A percentile compares a stretch with the other conserved stretches of the same genome.
phyloP scores from a whole-genome alignment of 2,888 invertebrate genomes.

The Drosophila quinaria region DNA sequence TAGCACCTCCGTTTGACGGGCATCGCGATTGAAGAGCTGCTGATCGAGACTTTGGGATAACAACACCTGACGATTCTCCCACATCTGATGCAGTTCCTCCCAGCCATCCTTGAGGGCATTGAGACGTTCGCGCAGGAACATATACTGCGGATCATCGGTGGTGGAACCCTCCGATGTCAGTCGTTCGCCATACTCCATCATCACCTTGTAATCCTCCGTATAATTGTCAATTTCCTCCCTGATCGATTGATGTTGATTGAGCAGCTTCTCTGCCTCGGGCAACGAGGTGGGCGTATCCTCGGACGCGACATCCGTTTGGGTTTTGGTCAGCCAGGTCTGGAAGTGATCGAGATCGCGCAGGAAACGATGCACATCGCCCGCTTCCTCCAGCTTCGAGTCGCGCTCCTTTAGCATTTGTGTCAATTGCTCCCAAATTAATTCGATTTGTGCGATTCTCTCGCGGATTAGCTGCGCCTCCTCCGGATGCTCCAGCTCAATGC shows the following conservation, averaged over 20 bases:
- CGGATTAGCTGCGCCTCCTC: conserved; percentile 96
- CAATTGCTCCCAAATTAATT: conserved; percentile 97
- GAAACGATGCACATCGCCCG: conserved; percentile 99
- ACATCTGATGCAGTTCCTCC: conserved; percentile 99
- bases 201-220: conserved; percentile 98
- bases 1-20: conserved; percentile 98
- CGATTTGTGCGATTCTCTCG: conserved; percentile 96
- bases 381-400: conserved; percentile 99
- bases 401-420: conserved; percentile 99
- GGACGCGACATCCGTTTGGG: conserved; percentile 99
- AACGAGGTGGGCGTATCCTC: conserved; percentile 97
- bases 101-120: conserved; percentile 99
- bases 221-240: conserved; percentile 99
- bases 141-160: conserved; percentile 99
- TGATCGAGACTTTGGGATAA: conserved; percentile 97
- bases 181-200: conserved; percentile 99
- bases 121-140: conserved; percentile 99
- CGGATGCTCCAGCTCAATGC: conserved; percentile 97
- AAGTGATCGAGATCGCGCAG: conserved; percentile 99
- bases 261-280: conserved; percentile 98
- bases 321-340: conserved; percentile 99
- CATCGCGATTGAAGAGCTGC: conserved; percentile 98
- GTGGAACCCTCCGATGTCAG: conserved; percentile 95
- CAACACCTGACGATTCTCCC: conserved; percentile 98
- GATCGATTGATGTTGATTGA: conserved; percentile 99